Percentiles rank a stretch among this genome's conserved stretches.
Conservation (phyloP, 2,113 vertebrate species). For the Petaurus breviceps region DNA sequence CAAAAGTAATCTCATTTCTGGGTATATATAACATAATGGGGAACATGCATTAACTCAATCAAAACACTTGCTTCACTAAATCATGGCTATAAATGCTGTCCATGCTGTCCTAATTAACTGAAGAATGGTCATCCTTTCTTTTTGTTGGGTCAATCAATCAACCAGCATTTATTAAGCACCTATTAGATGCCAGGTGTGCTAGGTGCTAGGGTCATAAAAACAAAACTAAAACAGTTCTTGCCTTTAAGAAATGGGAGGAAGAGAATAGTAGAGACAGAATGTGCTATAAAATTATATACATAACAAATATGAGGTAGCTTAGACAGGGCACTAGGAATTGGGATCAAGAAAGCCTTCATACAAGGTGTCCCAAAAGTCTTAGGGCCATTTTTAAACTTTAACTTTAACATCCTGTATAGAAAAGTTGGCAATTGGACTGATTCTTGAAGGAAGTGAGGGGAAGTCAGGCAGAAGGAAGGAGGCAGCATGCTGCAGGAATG, state of each 20-base stretch:
- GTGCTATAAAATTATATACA: neutral
- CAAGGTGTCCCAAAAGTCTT: neutral
- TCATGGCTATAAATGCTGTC: neutral
- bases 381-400: neutral
- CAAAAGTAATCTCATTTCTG: neutral
- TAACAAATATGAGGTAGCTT: neutral
- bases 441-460: neutral
- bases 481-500: neutral
- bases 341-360: neutral
- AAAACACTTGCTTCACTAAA: neutral
- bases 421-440: neutral
- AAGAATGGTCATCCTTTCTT: neutral
- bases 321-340: neutral
- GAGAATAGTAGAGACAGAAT: neutral
- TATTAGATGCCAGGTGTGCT: neutral
- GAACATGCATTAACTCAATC: neutral
- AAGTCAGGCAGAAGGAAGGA: neutral
- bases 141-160: neutral
- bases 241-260: neutral
- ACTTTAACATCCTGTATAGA: neutral
- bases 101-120: neutral
- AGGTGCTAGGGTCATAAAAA: neutral
- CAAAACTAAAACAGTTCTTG: neutral
- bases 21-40: neutral
- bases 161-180: neutral